Base-by-base conservation (phyloP, 2,797 vertebrate species). In the Betta splendens region DNA sequence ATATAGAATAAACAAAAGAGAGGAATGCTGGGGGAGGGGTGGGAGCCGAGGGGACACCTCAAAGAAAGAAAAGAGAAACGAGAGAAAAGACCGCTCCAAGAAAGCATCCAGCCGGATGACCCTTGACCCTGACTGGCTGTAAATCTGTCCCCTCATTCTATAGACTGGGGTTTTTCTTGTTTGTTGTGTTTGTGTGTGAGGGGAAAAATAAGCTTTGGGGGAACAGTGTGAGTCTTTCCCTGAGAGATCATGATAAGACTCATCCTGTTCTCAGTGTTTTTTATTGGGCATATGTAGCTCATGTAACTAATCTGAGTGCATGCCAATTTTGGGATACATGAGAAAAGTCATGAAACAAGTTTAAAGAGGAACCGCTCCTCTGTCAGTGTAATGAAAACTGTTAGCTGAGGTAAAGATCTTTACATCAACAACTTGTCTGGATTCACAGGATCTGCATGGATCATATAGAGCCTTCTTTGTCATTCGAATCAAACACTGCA, bases 1-100 rank as follows among this genome's bases (percentile, higher is more conserved):
- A 88, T 89, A 83, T 85, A 86, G 88, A 90, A 89, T 89, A 88
- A 92, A 92, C 86, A 91, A 91, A 90, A 79, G 89, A 33, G 71
- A 76, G 79, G 89, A 91, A 91, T 89, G 89, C 70, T 45, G 88
- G 86, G 83, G 89, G 88, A 87, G 82, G 88, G 86, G 87, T 89
- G 84, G 84, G 86, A 89, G 87, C 80, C 76, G 55, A 75, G 75
- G 56, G 68, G 77, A 88, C 83, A 87, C 82, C 88, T 88, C 83
- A 81, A 76, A 83, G 87, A 86, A 83, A 89, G 85, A 88, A 91
- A 87, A 75, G 75, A 78, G 77, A 13, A 70, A 74, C 69, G 64
- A 76, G 73, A 90, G 83, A 91, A 91, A 89, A 81, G 80, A 86
- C 55, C 80, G 80, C 84, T 91, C 80, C 81, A 89, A 89, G 87